These are phyloP conservation scores for Pyrrhosoma nymphula DNA, from an alignment of 2,888 invertebrate genomes.

Conservation along the genomic window DNA sequence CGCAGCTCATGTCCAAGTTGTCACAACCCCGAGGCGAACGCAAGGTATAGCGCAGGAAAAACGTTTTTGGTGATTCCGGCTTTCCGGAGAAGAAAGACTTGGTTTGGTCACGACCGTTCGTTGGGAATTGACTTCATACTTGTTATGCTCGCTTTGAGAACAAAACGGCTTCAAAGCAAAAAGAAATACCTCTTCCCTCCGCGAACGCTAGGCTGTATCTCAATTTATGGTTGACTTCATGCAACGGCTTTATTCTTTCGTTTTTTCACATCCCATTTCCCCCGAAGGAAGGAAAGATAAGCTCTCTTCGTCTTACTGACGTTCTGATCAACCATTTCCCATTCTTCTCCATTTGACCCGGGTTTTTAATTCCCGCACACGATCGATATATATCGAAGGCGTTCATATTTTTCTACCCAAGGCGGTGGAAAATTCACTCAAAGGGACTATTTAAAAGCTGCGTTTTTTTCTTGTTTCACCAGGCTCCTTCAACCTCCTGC, in stretches of 20 bases:
- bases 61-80: not conserved
- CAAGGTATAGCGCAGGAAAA: too few species aligned
- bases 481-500: not conserved
- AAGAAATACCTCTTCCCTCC: not conserved
- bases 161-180: conserved; percentile 22
- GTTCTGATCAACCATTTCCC: not conserved
- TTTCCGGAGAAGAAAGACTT: not conserved
- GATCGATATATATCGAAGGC: conserved; percentile 48
- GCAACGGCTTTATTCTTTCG: not conserved
- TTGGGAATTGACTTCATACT: not conserved
- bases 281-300: not conserved
- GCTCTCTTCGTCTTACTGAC: not conserved
- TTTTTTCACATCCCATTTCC: not conserved
- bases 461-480: not conserved
- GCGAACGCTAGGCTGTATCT: conserved; percentile 28
- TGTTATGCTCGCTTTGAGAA: conserved; percentile 9
- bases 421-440: conserved; percentile 61
- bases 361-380: not conserved
- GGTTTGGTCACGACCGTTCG: conserved; percentile 53
- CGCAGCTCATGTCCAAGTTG: too few species aligned
- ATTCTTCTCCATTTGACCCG: not conserved
- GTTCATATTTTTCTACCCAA: not conserved
- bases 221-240: conserved; percentile 55
- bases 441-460: not conserved
- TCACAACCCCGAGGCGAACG: too few species aligned